These are phyloP conservation scores for Macroteleia sp. DNA, from an alignment of 2,888 invertebrate species.

Conservation along the genomic window DNA sequence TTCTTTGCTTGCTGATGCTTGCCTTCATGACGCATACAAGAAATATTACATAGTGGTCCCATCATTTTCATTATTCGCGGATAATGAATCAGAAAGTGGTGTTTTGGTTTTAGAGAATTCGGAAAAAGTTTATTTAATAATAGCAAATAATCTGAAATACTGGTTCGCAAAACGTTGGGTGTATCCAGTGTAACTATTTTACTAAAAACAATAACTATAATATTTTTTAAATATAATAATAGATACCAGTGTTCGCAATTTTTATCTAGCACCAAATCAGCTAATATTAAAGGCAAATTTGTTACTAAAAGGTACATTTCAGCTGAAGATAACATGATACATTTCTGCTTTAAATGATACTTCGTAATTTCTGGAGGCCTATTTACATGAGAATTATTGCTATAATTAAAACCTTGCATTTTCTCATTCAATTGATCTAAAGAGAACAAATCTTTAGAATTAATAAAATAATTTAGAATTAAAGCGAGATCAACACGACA, in stretches of 20 bases:
- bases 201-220: conserved; percentile 1
- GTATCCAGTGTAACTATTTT: not conserved
- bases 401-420: not conserved
- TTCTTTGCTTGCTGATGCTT: no score
- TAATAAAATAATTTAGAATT: not conserved
- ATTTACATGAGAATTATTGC: not conserved
- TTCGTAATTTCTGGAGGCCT: conserved; percentile 27
- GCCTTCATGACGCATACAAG: no score
- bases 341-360: conserved; percentile 33
- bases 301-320: conserved; percentile 29
- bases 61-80: no score
- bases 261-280: conserved; percentile 48
- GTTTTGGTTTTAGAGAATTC: no score
- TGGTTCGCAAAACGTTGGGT: not conserved
- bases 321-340: conserved; percentile 46
- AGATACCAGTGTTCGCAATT: conserved; percentile 53
- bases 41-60: no score
- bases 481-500: not conserved
- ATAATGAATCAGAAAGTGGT: no score
- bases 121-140: no score
- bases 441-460: not conserved
- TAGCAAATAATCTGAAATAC: no score
- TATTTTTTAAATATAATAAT: conserved; percentile 11
- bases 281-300: conserved; percentile 56
- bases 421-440: not conserved